Percentiles rank a stretch among this genome's conserved stretches.
phyloP scores from a whole-genome alignment of 2,797 vertebrate species.

The Pantherophis alleghaniensis region DNA sequence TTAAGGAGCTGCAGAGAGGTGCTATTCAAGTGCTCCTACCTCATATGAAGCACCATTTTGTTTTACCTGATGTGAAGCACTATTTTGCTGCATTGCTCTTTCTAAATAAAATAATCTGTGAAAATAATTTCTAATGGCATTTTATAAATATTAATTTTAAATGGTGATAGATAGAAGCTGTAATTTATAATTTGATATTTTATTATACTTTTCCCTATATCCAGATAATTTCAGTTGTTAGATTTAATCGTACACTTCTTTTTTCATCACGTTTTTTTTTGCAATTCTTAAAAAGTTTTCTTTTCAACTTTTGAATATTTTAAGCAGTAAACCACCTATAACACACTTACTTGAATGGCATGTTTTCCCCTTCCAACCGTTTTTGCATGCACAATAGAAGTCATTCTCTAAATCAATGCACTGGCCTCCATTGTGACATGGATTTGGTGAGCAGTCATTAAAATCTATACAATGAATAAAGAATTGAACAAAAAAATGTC shows the following conservation, averaged over 20 bases:
- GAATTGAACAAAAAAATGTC: constrained; percentile 4
- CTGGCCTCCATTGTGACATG: constrained; percentile 86
- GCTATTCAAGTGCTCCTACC: not conserved
- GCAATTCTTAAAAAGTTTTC: not conserved
- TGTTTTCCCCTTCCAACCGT: constrained; percentile 95
- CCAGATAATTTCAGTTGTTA: constrained; percentile 4
- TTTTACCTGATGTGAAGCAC: not conserved
- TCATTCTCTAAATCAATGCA: constrained; percentile 90
- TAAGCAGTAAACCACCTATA: constrained; percentile 22
- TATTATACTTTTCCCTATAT: not conserved
- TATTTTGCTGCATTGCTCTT: not conserved
- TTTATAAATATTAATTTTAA: not conserved
- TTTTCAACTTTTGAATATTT: constrained; percentile 1
- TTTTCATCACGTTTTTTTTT: not conserved
- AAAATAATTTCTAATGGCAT: not conserved
- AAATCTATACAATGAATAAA: constrained; percentile 75
- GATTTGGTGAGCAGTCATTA: constrained; percentile 87
- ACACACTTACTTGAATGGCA: constrained; percentile 89
- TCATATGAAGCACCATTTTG: not conserved
- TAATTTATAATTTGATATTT: not conserved
- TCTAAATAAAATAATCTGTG: not conserved
- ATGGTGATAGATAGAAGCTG: not conserved
- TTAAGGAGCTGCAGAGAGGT: not conserved
- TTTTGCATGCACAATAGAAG: constrained; percentile 88
- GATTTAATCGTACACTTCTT: not conserved